Base-by-base conservation (phyloP, 2,797 vertebrate genomes). In the Sebastolobus alascanus region DNA sequence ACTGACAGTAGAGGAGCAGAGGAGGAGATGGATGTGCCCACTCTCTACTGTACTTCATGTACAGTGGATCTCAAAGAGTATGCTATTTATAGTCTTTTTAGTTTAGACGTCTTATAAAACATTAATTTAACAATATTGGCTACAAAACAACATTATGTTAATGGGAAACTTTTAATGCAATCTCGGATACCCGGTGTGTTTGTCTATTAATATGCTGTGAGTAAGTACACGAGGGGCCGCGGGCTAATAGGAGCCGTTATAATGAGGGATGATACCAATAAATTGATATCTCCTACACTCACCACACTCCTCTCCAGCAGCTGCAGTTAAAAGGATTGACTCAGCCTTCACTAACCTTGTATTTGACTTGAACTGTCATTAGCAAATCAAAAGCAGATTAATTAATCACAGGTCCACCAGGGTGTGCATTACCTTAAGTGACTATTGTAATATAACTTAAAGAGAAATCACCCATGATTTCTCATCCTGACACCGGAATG, bases 361-460 rank as follows among this genome's bases (percentile, higher is more conserved):
- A 77, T 93, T 93, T 92, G 91, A 94, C 92, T 92, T 65, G 79
- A 87, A 88, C 87, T 91, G 94, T 94, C 92, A 93, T 95, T 94
- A 94, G 87, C 91, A 73, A 92, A 93, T 94, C 93, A 95, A 93
- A 94, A 90, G 91, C 68, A 91, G 90, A 94, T 95, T 93, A 94
- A 95, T 95, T 94, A 95, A 95, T 94, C 84, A 77, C 78, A 75
- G 86, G 88, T 88, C 90, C 86, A 79, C 67, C 2, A 79, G 68
- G 81, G 88, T 83, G 80, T 87, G 89, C 89, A 94, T 95, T 94
- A 93, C 89, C 89, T 87, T 93, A 95, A 95, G 94, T 94, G 94
- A 94, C 86, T 93, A 93, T 93, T 94, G 94, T 93, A 92, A 94
- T 94, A 91, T 94, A 94, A 92, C 89, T 91, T 88, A 46, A 71